Evolutionary conservation across 2,888 invertebrate genomes (phyloP).

Genomic region (Diogma glabrata): DNA sequence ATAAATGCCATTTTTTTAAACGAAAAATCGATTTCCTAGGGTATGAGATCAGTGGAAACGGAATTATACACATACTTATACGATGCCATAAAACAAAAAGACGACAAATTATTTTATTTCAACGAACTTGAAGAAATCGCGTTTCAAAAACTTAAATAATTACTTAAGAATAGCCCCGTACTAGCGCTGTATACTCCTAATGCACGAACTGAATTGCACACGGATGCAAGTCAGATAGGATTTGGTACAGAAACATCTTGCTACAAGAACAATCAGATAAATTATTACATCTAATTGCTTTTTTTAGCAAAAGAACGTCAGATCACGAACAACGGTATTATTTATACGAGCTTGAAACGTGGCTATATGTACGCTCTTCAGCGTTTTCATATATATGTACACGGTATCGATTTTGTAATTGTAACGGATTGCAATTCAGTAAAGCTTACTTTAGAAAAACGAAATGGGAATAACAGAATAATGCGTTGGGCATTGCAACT

Average conservation of each 20-base stretch:
- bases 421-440: slow-evolving; percentile 5
- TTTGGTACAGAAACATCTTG: background rate
- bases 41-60: no score
- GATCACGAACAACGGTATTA: background rate
- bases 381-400: slow-evolving; percentile 6
- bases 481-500: background rate
- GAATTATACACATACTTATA: no score
- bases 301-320: background rate
- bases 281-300: background rate
- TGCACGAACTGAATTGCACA: background rate
- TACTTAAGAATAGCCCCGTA: background rate
- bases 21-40: no score
- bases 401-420: slow-evolving; percentile 5
- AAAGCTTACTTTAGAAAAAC: background rate
- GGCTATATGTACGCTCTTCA: slow-evolving; percentile 2
- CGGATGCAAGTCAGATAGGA: background rate
- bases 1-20: no score
- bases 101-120: no score
- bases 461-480: background rate
- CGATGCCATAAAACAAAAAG: no score
- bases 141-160: background rate
- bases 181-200: background rate
- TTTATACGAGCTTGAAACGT: slow-evolving; percentile 10
- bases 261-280: no score
- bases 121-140: no score